phyloP scores from a whole-genome alignment of 2,888 invertebrate genomes.

The Nomada fucata region DNA sequence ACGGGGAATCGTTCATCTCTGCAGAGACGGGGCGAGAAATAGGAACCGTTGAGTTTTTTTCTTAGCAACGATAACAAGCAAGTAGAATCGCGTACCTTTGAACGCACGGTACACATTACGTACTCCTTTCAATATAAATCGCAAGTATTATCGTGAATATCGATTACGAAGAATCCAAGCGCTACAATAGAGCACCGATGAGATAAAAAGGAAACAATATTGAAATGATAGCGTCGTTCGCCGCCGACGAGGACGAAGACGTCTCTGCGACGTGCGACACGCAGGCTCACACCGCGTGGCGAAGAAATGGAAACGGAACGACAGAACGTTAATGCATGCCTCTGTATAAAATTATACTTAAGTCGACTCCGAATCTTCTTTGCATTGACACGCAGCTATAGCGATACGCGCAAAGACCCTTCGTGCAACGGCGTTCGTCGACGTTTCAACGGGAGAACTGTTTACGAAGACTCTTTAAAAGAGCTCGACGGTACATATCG shows the following conservation, averaged over 20 bases:
- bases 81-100: constrained; percentile 38
- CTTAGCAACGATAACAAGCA: constrained; percentile 52
- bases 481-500: not conserved
- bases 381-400: constrained; percentile 40
- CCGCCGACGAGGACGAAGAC: constrained; percentile 11
- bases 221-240: constrained; percentile 13
- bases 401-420: constrained; percentile 8
- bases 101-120: constrained; percentile 61
- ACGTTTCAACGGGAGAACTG: not conserved
- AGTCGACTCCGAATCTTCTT: constrained; percentile 48
- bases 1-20: not conserved
- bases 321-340: constrained; percentile 14
- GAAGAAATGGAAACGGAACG: not conserved
- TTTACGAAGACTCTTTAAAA: not conserved
- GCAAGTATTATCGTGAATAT: constrained; percentile 81
- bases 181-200: constrained; percentile 24
- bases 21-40: too few species aligned
- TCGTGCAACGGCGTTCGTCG: constrained; percentile 17
- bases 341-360: constrained; percentile 39
- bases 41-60: constrained; percentile 19
- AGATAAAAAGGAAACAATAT: constrained; percentile 30
- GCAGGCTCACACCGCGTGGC: not conserved
- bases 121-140: constrained; percentile 76
- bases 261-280: not conserved
- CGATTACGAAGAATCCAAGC: constrained; percentile 46